phyloP scores from a whole-genome alignment of 2,888 invertebrate genomes.

The Branchipolynoe longqiensis region DNA sequence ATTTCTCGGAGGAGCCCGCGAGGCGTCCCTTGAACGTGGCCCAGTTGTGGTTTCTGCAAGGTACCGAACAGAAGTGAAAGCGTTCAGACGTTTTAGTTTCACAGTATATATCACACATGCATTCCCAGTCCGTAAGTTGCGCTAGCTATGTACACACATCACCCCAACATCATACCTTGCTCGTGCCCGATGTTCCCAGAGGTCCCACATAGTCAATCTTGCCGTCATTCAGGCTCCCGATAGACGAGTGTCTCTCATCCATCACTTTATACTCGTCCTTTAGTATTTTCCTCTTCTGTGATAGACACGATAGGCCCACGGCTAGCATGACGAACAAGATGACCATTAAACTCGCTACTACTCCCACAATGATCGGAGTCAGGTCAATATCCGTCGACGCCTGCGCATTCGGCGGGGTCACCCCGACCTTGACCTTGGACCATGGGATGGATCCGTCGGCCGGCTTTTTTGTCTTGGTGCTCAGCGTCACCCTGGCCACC shows the following conservation, averaged over 20 bases:
- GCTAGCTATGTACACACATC: neutral
- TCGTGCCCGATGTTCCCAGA: neutral
- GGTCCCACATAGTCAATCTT: constrained; percentile 45
- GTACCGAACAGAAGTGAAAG: neutral
- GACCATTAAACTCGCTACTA: constrained; percentile 56
- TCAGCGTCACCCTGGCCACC: neutral
- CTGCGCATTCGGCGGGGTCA: neutral
- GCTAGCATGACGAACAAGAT: constrained; percentile 50
- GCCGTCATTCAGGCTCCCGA: neutral
- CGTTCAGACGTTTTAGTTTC: neutral
- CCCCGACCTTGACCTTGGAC: neutral
- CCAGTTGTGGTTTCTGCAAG: neutral
- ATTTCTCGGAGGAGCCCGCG: no score
- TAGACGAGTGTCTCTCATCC: constrained; percentile 45
- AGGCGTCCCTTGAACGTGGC: no score
- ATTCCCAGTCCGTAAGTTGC: neutral
- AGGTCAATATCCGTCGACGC: neutral
- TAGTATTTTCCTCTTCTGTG: constrained; percentile 21
- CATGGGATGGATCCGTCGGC: neutral
- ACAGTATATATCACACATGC: neutral
- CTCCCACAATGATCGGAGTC: constrained; percentile 56
- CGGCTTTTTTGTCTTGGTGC: neutral
- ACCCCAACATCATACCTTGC: neutral
- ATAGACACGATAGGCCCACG: constrained; percentile 32
- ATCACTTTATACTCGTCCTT: constrained; percentile 58